Percentiles rank a stretch among this genome's conserved stretches.
Conservation (phyloP, 2,888 invertebrate genomes). For the Tillus elongatus region DNA sequence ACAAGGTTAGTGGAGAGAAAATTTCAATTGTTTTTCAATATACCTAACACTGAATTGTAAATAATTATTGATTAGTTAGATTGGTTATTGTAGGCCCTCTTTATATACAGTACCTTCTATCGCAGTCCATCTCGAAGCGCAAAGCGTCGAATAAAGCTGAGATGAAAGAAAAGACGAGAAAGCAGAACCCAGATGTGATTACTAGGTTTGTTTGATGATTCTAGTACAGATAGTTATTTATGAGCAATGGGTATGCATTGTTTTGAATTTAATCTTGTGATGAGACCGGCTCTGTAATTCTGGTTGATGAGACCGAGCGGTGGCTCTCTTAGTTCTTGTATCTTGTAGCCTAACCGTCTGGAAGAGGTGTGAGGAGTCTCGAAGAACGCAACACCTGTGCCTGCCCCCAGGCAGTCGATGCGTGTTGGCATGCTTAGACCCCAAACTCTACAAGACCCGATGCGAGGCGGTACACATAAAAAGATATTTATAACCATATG, state of each 20-base stretch:
- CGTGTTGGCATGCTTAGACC: conserved; percentile 32
- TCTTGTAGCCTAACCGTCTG: conserved; percentile 1
- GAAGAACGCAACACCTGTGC: conserved; percentile 34
- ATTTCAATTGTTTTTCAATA: no score
- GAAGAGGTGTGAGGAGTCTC: background rate
- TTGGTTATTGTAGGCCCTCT: no score
- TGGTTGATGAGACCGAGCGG: conserved; percentile 38
- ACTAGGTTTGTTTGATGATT: conserved; percentile 2
- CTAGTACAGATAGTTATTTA: conserved; percentile 1
- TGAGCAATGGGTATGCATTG: conserved; percentile 22
- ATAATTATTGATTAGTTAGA: no score
- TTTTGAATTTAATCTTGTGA: conserved; percentile 42
- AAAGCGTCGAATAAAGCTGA: no score
- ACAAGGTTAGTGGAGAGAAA: no score
- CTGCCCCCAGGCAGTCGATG: conserved; percentile 31
- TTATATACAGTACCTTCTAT: no score
- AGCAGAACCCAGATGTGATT: background rate
- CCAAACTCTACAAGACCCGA: conserved; percentile 2
- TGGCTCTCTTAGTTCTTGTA: no score
- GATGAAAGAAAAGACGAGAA: no score
- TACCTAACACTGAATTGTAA: no score
- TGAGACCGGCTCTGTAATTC: conserved; percentile 42
- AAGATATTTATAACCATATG: conserved; percentile 30
- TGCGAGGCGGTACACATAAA: conserved; percentile 18
- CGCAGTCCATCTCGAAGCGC: no score